Percentiles rank a stretch among this genome's conserved stretches.
These are phyloP conservation scores for Graptemys geographica DNA, from an alignment of 2,797 vertebrate genomes.

Conservation along the genomic window DNA sequence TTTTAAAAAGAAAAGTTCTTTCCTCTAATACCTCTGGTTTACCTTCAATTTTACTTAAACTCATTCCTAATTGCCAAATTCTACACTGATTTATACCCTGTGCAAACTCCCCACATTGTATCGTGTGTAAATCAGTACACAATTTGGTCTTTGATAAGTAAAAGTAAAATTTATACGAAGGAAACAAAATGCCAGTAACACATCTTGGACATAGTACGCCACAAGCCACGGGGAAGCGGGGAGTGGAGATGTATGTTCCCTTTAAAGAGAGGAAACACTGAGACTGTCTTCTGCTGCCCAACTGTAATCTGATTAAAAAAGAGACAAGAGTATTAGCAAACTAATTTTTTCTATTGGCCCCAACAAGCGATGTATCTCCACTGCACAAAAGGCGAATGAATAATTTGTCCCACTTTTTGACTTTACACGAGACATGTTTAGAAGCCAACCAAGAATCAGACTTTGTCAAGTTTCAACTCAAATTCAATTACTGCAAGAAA, in stretches of 20 bases:
- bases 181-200: constrained; percentile 11
- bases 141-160: not conserved
- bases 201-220: not conserved
- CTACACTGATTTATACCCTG: not conserved
- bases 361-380: constrained; percentile 43
- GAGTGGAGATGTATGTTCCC: constrained; percentile 12
- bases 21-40: not conserved
- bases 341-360: constrained; percentile 38
- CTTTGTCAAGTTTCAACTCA: not conserved
- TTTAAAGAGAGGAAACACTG: constrained; percentile 43
- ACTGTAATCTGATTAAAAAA: constrained; percentile 51
- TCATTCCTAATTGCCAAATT: not conserved
- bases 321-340: constrained; percentile 47
- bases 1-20: not conserved
- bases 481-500: constrained; percentile 28
- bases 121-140: not conserved
- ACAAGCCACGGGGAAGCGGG: not conserved
- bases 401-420: constrained; percentile 57
- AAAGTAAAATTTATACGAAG: constrained; percentile 14
- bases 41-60: not conserved
- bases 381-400: constrained; percentile 54
- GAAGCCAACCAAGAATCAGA: constrained; percentile 42
- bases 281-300: constrained; percentile 59
- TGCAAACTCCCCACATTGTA: not conserved
- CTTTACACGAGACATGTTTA: constrained; percentile 29